Conservation (phyloP, 1,140 invertebrate species). For the Ceratina calcarata region DNA sequence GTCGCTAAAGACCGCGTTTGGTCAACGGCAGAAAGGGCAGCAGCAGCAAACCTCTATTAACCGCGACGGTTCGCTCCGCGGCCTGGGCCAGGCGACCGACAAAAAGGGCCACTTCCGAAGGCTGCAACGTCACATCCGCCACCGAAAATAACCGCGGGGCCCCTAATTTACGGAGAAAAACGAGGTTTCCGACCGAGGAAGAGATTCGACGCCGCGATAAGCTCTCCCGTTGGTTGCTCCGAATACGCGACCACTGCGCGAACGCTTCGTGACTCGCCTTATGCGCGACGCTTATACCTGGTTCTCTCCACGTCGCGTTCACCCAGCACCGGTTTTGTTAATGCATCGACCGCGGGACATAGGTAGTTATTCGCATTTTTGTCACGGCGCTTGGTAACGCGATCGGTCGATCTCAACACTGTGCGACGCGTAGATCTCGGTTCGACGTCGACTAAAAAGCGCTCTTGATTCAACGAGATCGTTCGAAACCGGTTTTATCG, state of each 20-base stretch:
- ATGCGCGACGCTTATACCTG: neutral
- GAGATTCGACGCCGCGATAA: slow-evolving; percentile 57
- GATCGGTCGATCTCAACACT: slow-evolving; percentile 33
- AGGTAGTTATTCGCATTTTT: slow-evolving; percentile 32
- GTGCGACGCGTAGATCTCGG: slow-evolving; percentile 35
- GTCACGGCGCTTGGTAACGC: slow-evolving; percentile 29
- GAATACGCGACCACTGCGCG: slow-evolving; percentile 34
- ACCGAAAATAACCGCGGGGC: slow-evolving; percentile 63
- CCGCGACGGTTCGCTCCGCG: slow-evolving; percentile 42
- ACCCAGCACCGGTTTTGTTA: slow-evolving; percentile 28
- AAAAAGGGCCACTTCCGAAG: slow-evolving; percentile 68
- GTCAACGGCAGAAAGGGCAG: slow-evolving; percentile 34
- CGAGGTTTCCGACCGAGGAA: slow-evolving; percentile 55
- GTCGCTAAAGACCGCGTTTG: slow-evolving; percentile 38
- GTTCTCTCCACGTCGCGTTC: slow-evolving; percentile 3
- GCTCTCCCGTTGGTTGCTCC: neutral
- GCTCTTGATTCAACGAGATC: slow-evolving; percentile 64
- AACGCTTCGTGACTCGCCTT: slow-evolving; percentile 39
- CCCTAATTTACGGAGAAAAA: slow-evolving; percentile 69
- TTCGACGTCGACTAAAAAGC: slow-evolving; percentile 45
- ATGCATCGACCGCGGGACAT: slow-evolving; percentile 20
- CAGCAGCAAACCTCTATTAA: slow-evolving; percentile 50
- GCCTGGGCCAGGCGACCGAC: slow-evolving; percentile 26
- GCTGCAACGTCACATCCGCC: slow-evolving; percentile 68
- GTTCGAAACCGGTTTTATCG: slow-evolving; percentile 65